Conservation (phyloP, 2,888 invertebrate species). For the Zygothrica quintamaculata region DNA sequence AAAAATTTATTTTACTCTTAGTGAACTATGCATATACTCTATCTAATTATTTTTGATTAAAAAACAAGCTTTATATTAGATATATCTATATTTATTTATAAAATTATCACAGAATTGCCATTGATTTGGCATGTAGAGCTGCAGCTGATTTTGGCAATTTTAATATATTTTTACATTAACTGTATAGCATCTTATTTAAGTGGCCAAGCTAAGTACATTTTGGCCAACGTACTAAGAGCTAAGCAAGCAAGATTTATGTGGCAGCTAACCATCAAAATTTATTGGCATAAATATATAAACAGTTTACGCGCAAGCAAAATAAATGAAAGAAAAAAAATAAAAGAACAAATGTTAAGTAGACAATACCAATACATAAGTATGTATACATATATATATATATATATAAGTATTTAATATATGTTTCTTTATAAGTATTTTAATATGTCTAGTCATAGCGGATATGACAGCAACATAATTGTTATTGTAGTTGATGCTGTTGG, state of each 20-base stretch:
- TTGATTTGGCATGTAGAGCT: conserved; percentile 6
- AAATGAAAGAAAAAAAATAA: conserved; percentile 48
- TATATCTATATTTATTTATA: conserved; percentile 9
- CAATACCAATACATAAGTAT: conserved; percentile 19
- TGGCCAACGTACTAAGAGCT: conserved; percentile 6
- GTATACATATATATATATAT: conserved; percentile 21
- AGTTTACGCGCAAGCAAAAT: conserved; percentile 49
- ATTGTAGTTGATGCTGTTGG: conserved; percentile 26
- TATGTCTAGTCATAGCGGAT: conserved; percentile 42
- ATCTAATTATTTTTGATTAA: conserved; percentile 35
- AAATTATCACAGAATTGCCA: conserved; percentile 7
- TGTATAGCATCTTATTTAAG: conserved; percentile 8
- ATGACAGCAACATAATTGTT: conserved; percentile 16
- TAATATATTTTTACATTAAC: conserved; percentile 7
- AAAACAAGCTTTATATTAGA: conserved; percentile 39
- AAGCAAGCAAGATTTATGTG: conserved; percentile 57
- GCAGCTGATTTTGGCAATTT: conserved; percentile 1
- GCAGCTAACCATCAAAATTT: conserved; percentile 63
- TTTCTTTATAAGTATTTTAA: conserved; percentile 5
- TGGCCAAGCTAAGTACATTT: conserved; percentile 27
- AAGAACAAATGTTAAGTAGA: conserved; percentile 65
- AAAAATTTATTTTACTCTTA: not conserved
- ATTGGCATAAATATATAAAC: conserved; percentile 71
- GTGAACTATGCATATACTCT: too few species aligned
- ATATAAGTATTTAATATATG: conserved; percentile 38